A percentile compares a stretch with the other conserved stretches of the same genome.
These are phyloP conservation scores for Lepilemur septentrionalis DNA, from an alignment of 2,797 vertebrate genomes.

Conservation along the genomic window DNA sequence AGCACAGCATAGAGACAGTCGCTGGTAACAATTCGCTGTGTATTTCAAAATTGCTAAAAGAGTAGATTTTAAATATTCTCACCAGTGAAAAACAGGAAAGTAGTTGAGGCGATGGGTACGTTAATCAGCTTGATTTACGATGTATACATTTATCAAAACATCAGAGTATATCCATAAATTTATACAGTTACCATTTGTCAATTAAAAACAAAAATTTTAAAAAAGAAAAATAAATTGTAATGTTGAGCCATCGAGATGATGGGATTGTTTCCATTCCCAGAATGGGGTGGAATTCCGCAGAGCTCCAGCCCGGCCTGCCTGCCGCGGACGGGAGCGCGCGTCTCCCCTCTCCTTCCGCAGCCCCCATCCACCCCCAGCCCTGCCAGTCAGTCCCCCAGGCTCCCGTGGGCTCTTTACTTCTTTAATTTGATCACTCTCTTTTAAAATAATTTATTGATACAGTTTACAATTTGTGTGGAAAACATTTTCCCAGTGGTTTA, in stretches of 20 bases:
- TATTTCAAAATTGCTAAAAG: background rate
- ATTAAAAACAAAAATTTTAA: background rate
- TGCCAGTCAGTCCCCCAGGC: fast-evolving
- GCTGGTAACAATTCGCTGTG: background rate
- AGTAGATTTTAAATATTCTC: background rate
- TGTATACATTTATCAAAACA: background rate
- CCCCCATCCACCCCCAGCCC: fast-evolving
- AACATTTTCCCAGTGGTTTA: background rate
- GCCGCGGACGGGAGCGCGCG: background rate
- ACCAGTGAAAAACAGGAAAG: background rate
- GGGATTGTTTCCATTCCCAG: background rate
- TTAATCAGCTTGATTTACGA: background rate
- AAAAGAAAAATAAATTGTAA: too few relatives aligned
- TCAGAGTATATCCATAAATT: background rate
- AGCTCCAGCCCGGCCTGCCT: fast-evolving
- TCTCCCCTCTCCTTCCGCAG: background rate
- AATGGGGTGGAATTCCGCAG: too few relatives aligned
- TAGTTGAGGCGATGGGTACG: background rate
- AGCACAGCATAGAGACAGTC: background rate
- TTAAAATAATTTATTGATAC: background rate
- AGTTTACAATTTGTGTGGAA: background rate
- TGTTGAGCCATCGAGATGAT: background rate
- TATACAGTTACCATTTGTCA: background rate
- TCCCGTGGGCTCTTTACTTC: background rate
- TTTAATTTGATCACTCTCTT: background rate